Percentiles rank a stretch among this genome's conserved stretches.
These are phyloP conservation scores for Agrypnus murinus DNA, from an alignment of 2,888 invertebrate genomes.

Conservation along the genomic window DNA sequence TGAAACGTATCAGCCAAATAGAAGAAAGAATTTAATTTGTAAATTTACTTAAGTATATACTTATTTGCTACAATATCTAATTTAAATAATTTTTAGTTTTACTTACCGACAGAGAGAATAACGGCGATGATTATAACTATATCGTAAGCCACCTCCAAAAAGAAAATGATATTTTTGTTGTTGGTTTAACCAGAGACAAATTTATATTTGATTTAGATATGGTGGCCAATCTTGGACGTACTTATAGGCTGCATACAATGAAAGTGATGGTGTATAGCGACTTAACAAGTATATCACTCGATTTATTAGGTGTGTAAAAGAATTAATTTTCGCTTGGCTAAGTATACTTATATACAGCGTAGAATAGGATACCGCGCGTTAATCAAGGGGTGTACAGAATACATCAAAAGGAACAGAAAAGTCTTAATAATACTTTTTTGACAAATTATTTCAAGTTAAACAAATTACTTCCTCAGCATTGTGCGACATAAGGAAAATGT, in stretches of 20 bases:
- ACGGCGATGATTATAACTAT: background rate
- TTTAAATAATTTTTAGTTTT: background rate
- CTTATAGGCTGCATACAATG: background rate
- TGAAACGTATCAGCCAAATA: background rate
- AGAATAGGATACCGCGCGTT: too few relatives aligned
- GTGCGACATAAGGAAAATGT: too few relatives aligned
- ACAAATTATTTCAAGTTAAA: too few relatives aligned
- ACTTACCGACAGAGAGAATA: background rate
- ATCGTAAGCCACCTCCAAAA: background rate
- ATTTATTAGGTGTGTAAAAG: conserved; percentile 3
- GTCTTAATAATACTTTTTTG: too few relatives aligned
- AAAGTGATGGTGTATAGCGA: background rate
- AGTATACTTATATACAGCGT: too few relatives aligned
- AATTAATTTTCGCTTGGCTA: too few relatives aligned
- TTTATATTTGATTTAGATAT: conserved; percentile 13
- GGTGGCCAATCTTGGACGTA: background rate
- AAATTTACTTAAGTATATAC: background rate
- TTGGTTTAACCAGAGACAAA: background rate
- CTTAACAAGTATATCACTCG: background rate
- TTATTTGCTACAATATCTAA: background rate
- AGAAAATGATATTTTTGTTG: background rate
- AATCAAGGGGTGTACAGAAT: too few relatives aligned
- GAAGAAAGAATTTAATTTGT: background rate
- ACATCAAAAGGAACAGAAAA: too few relatives aligned
- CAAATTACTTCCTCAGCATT: too few relatives aligned